phyloP scores from a whole-genome alignment of 2,797 vertebrate species.

The Psittacula echo region DNA sequence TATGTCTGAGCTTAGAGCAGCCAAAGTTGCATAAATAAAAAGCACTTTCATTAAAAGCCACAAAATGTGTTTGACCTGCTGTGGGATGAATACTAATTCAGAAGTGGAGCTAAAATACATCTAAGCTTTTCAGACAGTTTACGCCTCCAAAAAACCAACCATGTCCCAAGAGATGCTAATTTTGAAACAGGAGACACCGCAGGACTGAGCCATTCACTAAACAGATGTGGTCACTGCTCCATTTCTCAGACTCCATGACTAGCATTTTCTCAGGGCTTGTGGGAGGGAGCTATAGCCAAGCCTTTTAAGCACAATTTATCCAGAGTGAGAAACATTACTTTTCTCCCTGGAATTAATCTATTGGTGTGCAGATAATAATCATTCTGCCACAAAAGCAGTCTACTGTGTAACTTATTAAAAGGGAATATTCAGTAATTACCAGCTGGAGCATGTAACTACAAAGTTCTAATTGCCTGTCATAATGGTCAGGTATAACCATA shows the following conservation, averaged over 20 bases:
- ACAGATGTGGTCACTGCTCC: conserved; percentile 12
- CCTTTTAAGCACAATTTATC: conserved; percentile 8
- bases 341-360: conserved; percentile 21
- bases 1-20: not conserved
- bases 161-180: conserved; percentile 34
- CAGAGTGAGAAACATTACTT: conserved; percentile 11
- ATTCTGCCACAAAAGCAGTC: not conserved
- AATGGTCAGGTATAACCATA: not conserved
- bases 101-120: conserved; percentile 31
- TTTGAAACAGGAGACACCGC: conserved; percentile 53
- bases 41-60: conserved; percentile 26
- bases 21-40: conserved; percentile 11
- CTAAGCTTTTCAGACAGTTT: conserved; percentile 39
- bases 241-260: conserved; percentile 23
- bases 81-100: conserved; percentile 1
- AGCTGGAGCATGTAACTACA: not conserved
- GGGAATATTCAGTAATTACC: not conserved
- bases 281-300: conserved; percentile 9
- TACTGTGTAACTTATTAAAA: not conserved
- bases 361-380: conserved; percentile 24
- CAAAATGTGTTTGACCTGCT: conserved; percentile 28
- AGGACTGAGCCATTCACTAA: conserved; percentile 23
- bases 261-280: conserved; percentile 33
- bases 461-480: not conserved
- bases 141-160: not conserved